Evolutionary conservation across 2,113 vertebrate genomes (phyloP).

Genomic region (Alligator sinensis): DNA sequence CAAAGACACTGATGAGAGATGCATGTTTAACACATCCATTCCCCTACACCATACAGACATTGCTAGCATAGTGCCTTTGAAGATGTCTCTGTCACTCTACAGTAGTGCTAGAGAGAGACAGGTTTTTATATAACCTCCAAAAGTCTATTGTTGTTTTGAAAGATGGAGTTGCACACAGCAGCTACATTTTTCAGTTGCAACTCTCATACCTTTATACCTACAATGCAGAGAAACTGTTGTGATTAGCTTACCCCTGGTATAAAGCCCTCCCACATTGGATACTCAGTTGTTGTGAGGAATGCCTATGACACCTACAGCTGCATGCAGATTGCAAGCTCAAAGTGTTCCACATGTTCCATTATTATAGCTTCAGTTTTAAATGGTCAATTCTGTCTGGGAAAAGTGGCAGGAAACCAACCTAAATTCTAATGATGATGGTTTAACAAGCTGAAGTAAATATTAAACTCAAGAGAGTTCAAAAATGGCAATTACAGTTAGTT

Average conservation of each 20-base stretch:
- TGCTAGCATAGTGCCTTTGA: background rate
- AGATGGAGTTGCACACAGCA: background rate
- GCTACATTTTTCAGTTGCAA: background rate
- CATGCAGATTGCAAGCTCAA: background rate
- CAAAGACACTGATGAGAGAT: background rate
- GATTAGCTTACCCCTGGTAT: background rate
- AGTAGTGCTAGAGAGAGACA: background rate
- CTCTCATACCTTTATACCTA: background rate
- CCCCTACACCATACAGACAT: background rate
- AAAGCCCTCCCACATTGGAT: background rate
- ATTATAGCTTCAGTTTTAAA: background rate
- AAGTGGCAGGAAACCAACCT: background rate
- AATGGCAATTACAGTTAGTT: background rate
- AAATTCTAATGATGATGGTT: background rate
- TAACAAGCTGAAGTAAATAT: background rate
- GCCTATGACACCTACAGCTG: background rate
- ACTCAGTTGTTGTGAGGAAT: background rate
- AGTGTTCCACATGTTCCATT: background rate
- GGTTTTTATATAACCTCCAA: background rate
- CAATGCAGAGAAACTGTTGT: fast-evolving
- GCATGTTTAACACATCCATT: background rate
- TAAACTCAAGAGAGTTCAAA: background rate
- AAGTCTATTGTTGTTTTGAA: background rate
- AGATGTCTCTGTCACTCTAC: background rate
- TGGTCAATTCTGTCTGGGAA: background rate